Conservation (phyloP, 2,888 invertebrate species). For the Limnephilus marmoratus region DNA sequence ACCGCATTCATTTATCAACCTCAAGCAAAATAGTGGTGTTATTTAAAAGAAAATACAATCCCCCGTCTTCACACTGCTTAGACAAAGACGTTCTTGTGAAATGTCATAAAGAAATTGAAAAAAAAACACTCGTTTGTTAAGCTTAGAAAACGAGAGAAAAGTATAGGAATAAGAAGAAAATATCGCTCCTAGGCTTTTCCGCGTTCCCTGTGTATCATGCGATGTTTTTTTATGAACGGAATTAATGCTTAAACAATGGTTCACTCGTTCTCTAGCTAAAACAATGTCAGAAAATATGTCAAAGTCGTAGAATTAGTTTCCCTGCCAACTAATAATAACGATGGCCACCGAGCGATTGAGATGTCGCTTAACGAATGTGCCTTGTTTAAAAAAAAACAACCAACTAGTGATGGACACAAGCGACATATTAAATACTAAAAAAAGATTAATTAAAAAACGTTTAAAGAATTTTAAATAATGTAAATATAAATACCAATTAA, state of each 20-base stretch:
- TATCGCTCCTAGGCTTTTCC: neutral
- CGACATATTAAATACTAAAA: too few species aligned
- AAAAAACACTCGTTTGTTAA: neutral
- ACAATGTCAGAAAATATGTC: neutral
- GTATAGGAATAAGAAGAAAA: neutral
- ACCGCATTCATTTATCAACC: too few species aligned
- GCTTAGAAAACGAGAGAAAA: neutral
- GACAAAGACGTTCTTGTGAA: too few species aligned
- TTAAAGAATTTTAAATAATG: too few species aligned
- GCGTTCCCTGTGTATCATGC: neutral
- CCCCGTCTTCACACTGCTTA: too few species aligned
- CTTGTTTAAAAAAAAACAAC: neutral
- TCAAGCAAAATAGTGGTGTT: too few species aligned
- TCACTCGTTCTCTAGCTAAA: neutral
- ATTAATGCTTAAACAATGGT: constrained; percentile 3
- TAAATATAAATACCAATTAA: too few species aligned
- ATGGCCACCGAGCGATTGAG: neutral
- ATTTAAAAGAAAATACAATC: too few species aligned
- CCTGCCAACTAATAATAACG: constrained; percentile 34
- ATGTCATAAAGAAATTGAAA: neutral
- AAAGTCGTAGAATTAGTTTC: neutral
- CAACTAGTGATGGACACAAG: too few species aligned
- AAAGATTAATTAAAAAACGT: too few species aligned
- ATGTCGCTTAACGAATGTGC: neutral
- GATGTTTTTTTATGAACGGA: neutral